A percentile compares a stretch with the other conserved stretches of the same genome.
phyloP scores from a whole-genome alignment of 2,888 invertebrate genomes.

The Drosophila subquinaria region DNA sequence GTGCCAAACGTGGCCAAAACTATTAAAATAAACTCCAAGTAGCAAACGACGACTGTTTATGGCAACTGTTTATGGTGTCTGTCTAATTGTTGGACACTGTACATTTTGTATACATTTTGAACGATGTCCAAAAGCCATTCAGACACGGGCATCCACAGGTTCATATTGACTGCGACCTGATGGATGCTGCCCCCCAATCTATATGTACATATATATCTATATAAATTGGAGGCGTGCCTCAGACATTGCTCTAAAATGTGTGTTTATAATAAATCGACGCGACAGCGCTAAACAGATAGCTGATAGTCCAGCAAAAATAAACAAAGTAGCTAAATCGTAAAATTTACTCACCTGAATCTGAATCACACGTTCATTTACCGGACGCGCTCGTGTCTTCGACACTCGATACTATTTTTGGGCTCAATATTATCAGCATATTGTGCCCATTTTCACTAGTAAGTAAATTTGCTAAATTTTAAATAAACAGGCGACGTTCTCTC shows the following conservation, averaged over 20 bases:
- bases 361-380: conserved; percentile 1
- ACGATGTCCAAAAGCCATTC: not conserved
- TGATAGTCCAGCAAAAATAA: conserved; percentile 50
- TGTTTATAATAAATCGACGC: conserved; percentile 68
- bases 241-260: conserved; percentile 29
- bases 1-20: conserved; percentile 37
- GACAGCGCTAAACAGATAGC: conserved; percentile 70
- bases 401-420: conserved; percentile 16
- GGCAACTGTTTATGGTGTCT: conserved; percentile 45
- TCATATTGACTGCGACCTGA: conserved; percentile 19
- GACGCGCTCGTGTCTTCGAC: conserved; percentile 18
- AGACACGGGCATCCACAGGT: not conserved
- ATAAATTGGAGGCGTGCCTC: conserved; percentile 39
- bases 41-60: conserved; percentile 18
- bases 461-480: conserved; percentile 14
- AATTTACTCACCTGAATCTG: conserved; percentile 56
- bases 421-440: conserved; percentile 11
- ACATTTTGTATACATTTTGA: not conserved
- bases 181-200: conserved; percentile 12
- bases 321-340: conserved; percentile 56
- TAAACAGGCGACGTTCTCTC: conserved; percentile 6
- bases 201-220: conserved; percentile 20
- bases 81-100: conserved; percentile 36
- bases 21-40: conserved; percentile 43
- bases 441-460: not conserved